A percentile compares a stretch with the other conserved stretches of the same genome.
Evolutionary conservation across 2,113 vertebrate species (phyloP).

Genomic region (Machaerirhynchus nigripectus): DNA sequence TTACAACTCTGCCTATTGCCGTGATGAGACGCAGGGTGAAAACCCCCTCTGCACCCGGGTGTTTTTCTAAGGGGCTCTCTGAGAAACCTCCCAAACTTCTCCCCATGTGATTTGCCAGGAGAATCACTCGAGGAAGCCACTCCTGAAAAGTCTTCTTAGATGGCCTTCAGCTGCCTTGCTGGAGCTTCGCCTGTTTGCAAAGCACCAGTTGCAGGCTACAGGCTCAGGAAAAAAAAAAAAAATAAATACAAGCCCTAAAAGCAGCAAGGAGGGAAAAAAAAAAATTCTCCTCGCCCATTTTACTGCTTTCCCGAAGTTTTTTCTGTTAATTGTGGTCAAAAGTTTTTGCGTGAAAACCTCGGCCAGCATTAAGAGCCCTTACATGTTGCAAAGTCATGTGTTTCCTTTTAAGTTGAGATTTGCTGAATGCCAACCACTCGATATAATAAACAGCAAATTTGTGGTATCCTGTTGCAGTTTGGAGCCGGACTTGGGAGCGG

Average conservation of each 20-base stretch:
- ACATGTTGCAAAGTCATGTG: conserved; percentile 42
- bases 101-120: not conserved
- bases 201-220: conserved; percentile 2
- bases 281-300: not conserved
- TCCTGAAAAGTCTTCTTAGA: conserved; percentile 47
- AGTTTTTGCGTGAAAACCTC: conserved; percentile 50
- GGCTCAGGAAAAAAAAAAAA: not conserved
- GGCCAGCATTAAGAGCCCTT: conserved; percentile 11
- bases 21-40: not conserved
- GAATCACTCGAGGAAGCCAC: conserved; percentile 38
- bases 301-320: conserved; percentile 8
- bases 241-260: not conserved
- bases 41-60: not conserved
- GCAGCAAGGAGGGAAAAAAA: not conserved
- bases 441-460: conserved; percentile 58
- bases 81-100: not conserved
- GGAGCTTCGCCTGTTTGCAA: conserved; percentile 30
- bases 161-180: conserved; percentile 32
- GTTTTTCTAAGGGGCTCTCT: not conserved
- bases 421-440: conserved; percentile 34
- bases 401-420: conserved; percentile 67
- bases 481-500: not conserved
- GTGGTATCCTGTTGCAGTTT: conserved; percentile 49
- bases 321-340: conserved; percentile 52
- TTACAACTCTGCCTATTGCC: not conserved